Evolutionary conservation across 2,888 invertebrate genomes (phyloP), one percentile per base, ranked within the genome.

Genomic region (Brachyopa scutellaris): DNA sequence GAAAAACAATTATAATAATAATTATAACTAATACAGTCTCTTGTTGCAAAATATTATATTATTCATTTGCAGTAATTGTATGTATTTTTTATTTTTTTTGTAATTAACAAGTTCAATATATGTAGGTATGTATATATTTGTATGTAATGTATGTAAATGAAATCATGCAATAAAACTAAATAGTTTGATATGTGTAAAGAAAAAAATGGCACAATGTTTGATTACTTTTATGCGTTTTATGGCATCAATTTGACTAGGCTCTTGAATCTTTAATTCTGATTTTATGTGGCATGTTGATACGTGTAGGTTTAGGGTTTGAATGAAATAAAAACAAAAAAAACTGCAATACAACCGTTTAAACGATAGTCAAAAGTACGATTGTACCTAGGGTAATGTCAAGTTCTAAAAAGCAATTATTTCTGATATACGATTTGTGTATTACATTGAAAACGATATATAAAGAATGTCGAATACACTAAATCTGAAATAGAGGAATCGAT

Each of bases 11-110:
- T 9, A 42, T 33, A 45, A 45, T 23, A 45, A 42, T 57, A 47
- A 47, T 36, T 36, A 72, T 64, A 66, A 80, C 80, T 80, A 80
- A 51, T 70, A 76, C 80, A 80, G 80, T 74, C 80, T 80, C 74
- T 76, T 80, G 64, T 62, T 74, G 80, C 42, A 69, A 80, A 38
- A 67, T 59, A 74, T 74, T 69, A 67, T 59, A 74, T 74, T 69
- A 40, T 57, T 62, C 74, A 31, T 49, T 69, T 57, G 23, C 33
- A 33, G n/a, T n/a, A n/a, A n/a, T n/a, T n/a, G n/a, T n/a, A n/a
- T n/a, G n/a, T n/a, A n/a, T 8, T 57, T 29, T 49, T 67, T 13
- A 21, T 59, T 61, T 9, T 61, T 51, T 72, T 33, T 29, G 33
- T 72, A 31, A 21, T 55, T 55, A 73, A 66, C 49, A 66, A 57